These are phyloP conservation scores for Xanthostigma xanthostigma DNA, from an alignment of 2,888 invertebrate species.

Conservation along the genomic window DNA sequence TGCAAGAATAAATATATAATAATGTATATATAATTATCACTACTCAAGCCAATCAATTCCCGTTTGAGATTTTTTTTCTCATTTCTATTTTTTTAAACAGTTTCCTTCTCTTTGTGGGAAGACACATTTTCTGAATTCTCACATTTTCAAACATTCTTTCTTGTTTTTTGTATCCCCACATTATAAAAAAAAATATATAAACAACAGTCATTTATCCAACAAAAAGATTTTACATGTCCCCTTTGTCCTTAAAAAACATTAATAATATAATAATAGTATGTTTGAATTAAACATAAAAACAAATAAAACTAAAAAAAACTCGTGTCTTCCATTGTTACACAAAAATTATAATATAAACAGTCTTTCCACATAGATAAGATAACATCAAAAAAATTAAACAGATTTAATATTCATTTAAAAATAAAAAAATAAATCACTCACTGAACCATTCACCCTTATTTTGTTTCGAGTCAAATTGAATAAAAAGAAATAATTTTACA, in stretches of 20 bases:
- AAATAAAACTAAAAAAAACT: slow-evolving; percentile 19
- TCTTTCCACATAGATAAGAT: slow-evolving; percentile 69
- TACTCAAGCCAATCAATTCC: slow-evolving; percentile 16
- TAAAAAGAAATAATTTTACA: too few species aligned
- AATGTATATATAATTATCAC: slow-evolving; percentile 3
- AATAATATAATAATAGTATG: slow-evolving; percentile 8
- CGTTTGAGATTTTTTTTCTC: slow-evolving; percentile 3
- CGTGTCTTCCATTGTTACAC: slow-evolving; percentile 28
- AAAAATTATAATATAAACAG: slow-evolving; percentile 35
- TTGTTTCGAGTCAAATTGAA: too few species aligned
- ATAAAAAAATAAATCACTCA: too few species aligned
- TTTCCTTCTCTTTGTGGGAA: slow-evolving; percentile 49
- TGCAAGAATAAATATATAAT: slow-evolving; percentile 3
- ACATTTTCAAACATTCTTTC: slow-evolving; percentile 12
- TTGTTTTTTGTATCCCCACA: neutral
- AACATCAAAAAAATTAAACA: slow-evolving; percentile 22
- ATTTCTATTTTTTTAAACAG: neutral
- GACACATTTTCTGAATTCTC: slow-evolving; percentile 70
- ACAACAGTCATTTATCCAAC: slow-evolving; percentile 1
- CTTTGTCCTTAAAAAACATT: slow-evolving; percentile 4
- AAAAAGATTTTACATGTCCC: slow-evolving; percentile 8
- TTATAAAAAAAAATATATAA: slow-evolving; percentile 4
- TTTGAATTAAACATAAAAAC: slow-evolving; percentile 16
- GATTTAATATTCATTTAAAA: neutral
- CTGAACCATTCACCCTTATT: too few species aligned